Evolutionary conservation across 2,113 vertebrate genomes (phyloP), one percentile per base, ranked within the genome.

Genomic region (Melanocharis versteri): DNA sequence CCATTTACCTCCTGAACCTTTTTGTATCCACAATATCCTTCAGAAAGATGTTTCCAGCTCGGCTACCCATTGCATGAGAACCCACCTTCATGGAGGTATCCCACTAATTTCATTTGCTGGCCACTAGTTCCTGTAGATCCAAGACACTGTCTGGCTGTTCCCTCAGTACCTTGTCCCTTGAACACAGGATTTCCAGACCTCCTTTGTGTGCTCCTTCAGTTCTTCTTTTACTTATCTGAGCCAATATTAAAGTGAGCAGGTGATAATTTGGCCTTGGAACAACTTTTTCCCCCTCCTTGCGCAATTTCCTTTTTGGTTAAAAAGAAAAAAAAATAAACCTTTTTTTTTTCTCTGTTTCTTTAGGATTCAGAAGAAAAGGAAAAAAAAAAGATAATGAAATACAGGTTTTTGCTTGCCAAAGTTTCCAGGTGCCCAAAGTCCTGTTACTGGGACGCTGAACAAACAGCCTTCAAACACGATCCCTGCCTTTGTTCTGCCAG

Each of bases 401-500:
- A 40, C 64, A 79, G 13, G 22, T 57, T 87, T 87, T 47, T 87
- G 40, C 15, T 0, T 89, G 91, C 88, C 95, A 86, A 62, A 83
- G 42, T 77, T 92, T 80, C 85, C 92, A 95, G 92, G 92, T 95
- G 79, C 94, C 80, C 68, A 10, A 70, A 44, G 68, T 81, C 79
- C 80, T 83, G 68, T 88, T 81, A 73, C 51, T 3, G 20, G 61
- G 93, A 94, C 7, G 0, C 57, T 84, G 88, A 88, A 33, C 92
- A 96, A 95, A 93, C 76, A 94, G 79, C n/a, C 66, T 50, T 60
- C 92, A 90, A 86, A 92, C 71, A 71, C 0, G 1, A 75, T 85
- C 71, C n/a, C 26, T 65, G 62, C 71, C 93, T 95, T 94, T 96
- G 90, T 81, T 95, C 94, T 94, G 60, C 88, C 95, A 87, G 69